A percentile compares a stretch with the other conserved stretches of the same genome.
These are phyloP conservation scores for Vombatus ursinus DNA, from an alignment of 2,113 vertebrate genomes.

Conservation along the genomic window DNA sequence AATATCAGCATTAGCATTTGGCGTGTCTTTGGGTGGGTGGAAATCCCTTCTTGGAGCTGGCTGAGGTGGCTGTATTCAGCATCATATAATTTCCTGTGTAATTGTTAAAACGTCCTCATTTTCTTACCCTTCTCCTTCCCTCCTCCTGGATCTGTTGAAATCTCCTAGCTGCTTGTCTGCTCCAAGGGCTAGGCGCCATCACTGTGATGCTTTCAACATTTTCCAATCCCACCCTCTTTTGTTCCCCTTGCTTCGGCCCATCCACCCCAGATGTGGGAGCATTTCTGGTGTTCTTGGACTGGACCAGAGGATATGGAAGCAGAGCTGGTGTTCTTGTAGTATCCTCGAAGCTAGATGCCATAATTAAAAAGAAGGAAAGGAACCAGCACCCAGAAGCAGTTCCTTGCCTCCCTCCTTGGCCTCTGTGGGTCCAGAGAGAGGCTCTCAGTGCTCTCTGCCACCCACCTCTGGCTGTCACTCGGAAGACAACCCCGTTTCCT, in stretches of 20 bases:
- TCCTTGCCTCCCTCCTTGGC: constrained; percentile 82
- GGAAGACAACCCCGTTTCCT: constrained; percentile 83
- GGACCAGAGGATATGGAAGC: no score
- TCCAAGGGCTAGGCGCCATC: constrained; percentile 11
- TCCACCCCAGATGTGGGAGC: constrained; percentile 59
- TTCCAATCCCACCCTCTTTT: neutral
- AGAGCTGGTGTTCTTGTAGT: constrained; percentile 65
- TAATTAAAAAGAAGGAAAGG: constrained; percentile 80
- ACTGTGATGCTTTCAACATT: neutral
- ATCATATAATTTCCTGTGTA: constrained; percentile 86
- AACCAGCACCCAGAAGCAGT: constrained; percentile 77
- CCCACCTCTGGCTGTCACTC: constrained; percentile 78
- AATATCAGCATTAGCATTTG: constrained; percentile 59
- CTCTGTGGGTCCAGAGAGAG: constrained; percentile 60
- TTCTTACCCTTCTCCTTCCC: constrained; percentile 75
- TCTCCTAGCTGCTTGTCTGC: constrained; percentile 67
- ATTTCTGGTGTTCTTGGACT: constrained; percentile 59
- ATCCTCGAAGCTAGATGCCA: constrained; percentile 72
- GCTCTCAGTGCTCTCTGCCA: neutral
- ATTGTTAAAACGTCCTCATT: constrained; percentile 85
- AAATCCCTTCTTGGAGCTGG: constrained; percentile 83
- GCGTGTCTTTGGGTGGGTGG: constrained; percentile 77
- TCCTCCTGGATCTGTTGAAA: constrained; percentile 46
- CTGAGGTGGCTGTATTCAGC: constrained; percentile 85
- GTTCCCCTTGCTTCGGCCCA: constrained; percentile 60